Base-by-base conservation (phyloP, 2,113 vertebrate species). In the Cynocephalus volans region DNA sequence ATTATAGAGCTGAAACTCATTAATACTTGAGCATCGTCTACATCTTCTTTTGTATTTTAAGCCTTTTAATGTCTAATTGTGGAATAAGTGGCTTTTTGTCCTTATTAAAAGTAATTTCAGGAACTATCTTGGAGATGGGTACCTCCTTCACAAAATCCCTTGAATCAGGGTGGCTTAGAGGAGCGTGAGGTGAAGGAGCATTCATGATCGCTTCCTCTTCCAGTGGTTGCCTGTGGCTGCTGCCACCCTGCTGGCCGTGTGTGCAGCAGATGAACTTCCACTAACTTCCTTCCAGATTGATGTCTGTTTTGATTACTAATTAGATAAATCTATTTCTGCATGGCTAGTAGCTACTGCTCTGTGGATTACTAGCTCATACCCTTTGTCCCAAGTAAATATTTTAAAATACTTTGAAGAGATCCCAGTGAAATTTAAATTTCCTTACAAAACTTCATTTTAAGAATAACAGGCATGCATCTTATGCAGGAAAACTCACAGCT, bases 301-400 rank as follows among this genome's bases (percentile, higher is more conserved):
- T 81, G 1, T 93, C 70, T 67, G 24, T 70, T 92, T 87, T 52
- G n/a, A 86, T 82, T 96, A 45, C 56, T 60, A 92, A 77, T 85
- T 69, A 81, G 58, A 80, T 52, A 93, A 45, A 17, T 73, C 58
- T 90, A 5, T 60, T 48, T 95, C 65, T 93, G 52, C 24, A 2
- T 58, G 45, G 76, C 56, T 75, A 65, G 58, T 36, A 54, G 21
- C 60, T 82, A 33, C 67, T 85, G 83, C 41, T 86, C 5, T 60
- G 5, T 70, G 81, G 82, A 76, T 81, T 76, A 54, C 28, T 67
- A 83, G 54, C 58, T 93, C n/a, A 28, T 52, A 28, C 33, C 41
- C n/a, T 96, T 82, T 69, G 31, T 80, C 60, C 88, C 69, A 65
- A 36, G 31, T 87, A 87, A 90, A 67, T 33, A 84, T 83, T 89